phyloP scores from a whole-genome alignment of 2,113 vertebrate species.

The Cyphomyrus plagiostoma region DNA sequence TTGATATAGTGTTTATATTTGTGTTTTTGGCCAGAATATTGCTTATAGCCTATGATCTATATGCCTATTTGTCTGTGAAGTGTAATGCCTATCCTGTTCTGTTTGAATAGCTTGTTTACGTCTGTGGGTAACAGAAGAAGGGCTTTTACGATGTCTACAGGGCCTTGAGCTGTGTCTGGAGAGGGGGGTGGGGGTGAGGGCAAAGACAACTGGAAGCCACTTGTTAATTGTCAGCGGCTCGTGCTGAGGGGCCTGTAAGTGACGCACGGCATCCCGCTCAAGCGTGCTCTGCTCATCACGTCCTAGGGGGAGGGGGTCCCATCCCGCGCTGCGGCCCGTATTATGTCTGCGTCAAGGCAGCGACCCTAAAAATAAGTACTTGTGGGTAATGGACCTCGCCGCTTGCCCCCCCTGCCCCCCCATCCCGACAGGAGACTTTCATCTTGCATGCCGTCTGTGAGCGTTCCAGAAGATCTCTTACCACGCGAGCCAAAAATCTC shows the following conservation, averaged over 20 bases:
- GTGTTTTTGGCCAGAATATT: not conserved
- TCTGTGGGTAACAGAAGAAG: not conserved
- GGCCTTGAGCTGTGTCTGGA: not conserved
- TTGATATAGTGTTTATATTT: not conserved
- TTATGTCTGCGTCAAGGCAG: slow-evolving; percentile 52
- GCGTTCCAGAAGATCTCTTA: not conserved
- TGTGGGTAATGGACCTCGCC: not conserved
- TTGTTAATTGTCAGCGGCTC: slow-evolving; percentile 64
- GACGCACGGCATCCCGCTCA: slow-evolving; percentile 54
- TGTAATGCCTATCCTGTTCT: not conserved
- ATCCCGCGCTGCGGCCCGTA: slow-evolving; percentile 34
- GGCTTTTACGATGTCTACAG: not conserved
- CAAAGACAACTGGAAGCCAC: slow-evolving; percentile 59
- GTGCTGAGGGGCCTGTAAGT: slow-evolving; percentile 58
- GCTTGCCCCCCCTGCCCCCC: not conserved
- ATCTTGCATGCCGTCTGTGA: not conserved
- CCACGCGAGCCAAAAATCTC: not conserved
- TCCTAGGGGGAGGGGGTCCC: slow-evolving; percentile 31
- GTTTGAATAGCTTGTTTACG: not conserved
- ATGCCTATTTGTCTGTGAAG: not conserved
- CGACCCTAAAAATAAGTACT: slow-evolving; percentile 3
- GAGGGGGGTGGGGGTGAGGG: slow-evolving; percentile 38
- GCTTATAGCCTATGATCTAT: not conserved
- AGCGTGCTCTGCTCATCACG: slow-evolving; percentile 42
- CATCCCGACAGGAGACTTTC: not conserved